These are phyloP conservation scores for Lasioglossum morio DNA, from an alignment of 2,888 invertebrate genomes.

Conservation along the genomic window DNA sequence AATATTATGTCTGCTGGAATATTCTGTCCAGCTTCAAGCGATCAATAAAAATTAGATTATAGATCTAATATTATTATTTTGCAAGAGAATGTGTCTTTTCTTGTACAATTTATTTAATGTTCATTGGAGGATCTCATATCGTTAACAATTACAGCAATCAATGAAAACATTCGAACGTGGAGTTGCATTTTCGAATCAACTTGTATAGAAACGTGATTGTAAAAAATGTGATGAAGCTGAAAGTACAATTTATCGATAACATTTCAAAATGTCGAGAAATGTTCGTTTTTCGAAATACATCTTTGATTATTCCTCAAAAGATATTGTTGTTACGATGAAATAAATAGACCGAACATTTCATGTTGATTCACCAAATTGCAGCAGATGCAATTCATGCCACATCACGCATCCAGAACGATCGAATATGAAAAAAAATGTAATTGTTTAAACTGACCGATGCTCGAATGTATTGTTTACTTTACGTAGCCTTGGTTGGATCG, in stretches of 20 bases:
- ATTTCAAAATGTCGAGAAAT: background rate
- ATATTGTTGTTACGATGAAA: background rate
- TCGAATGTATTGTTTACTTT: constrained; percentile 82
- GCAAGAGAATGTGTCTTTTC: background rate
- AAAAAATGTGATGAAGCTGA: too few species aligned
- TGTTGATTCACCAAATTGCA: background rate
- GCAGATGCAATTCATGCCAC: background rate
- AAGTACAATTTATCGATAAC: too few species aligned
- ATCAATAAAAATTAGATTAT: background rate
- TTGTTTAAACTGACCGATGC: constrained; percentile 10
- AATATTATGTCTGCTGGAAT: background rate
- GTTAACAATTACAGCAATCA: background rate
- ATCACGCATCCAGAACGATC: background rate
- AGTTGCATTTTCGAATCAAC: background rate
- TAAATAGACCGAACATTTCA: background rate
- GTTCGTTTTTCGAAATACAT: background rate
- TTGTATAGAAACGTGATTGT: background rate
- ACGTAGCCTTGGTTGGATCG: constrained; percentile 95
- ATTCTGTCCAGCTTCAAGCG: background rate
- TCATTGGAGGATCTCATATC: background rate
- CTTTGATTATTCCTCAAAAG: background rate
- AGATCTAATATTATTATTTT: background rate
- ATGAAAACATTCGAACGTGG: background rate
- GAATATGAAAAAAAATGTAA: background rate
- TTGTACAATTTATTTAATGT: background rate